phyloP scores from a whole-genome alignment of 2,113 vertebrate genomes.

The Gopherus flavomarginatus region DNA sequence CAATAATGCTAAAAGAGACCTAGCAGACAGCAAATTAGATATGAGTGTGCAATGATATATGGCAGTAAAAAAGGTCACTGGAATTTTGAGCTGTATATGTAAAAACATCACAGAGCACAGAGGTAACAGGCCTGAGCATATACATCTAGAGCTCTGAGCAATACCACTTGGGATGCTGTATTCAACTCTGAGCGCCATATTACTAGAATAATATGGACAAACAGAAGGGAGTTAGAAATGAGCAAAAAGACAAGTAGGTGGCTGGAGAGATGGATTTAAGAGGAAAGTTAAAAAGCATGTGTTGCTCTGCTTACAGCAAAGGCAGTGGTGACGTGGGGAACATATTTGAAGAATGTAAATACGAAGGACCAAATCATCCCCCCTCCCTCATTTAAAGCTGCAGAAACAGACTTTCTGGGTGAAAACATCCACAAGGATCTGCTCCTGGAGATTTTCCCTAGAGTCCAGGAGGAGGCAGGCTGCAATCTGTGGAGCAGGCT shows the following conservation, averaged over 20 bases:
- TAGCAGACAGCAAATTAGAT: slow-evolving; percentile 57
- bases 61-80: neutral
- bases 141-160: neutral
- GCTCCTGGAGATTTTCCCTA: neutral
- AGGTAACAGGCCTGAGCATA: neutral
- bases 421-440: neutral
- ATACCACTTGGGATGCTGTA: neutral
- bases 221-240: neutral
- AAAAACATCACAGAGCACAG: neutral
- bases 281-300: neutral
- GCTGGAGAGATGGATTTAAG: neutral
- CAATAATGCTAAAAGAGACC: slow-evolving; percentile 52
- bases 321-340: neutral
- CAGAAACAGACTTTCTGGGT: neutral
- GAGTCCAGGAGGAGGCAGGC: neutral
- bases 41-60: slow-evolving; percentile 2
- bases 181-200: neutral
- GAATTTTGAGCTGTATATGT: neutral
- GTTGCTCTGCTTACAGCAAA: neutral
- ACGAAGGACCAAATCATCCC: neutral
- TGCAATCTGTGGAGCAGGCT: neutral
- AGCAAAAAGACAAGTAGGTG: neutral
- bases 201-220: neutral
- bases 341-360: neutral
- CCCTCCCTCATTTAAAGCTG: neutral